Base-by-base conservation (phyloP, 2,113 vertebrate species). In the Menidia beryllina region DNA sequence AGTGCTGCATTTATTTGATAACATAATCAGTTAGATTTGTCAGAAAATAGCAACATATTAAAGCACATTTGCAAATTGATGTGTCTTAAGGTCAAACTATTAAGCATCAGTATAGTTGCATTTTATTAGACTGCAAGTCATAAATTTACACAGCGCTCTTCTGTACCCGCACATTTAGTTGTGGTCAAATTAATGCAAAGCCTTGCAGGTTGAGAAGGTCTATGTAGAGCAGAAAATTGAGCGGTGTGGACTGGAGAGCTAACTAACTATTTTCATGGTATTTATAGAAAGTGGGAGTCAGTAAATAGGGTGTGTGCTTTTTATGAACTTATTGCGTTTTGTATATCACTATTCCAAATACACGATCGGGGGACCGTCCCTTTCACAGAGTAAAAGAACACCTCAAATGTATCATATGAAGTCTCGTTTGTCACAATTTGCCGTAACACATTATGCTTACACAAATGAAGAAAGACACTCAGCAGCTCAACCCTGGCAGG, bases 341-440 rank as follows among this genome's bases (percentile, higher is more conserved):
- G 20, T 26, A 24, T 14, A 20, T 47, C n/a, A 52, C 25, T 38
- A 59, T 15, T 47, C 17, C 26, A 23, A 39, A 54, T 17, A 54
- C 36, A 14, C 4, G 6, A 38, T 30, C 50, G 23, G 69, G 47
- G 20, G 53, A 51, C 6, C 27, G 14, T 45, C 48, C 45, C 17
- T 19, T 59, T 72, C 21, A 23, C 30, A 34, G 30, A 65, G 52
- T 39, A 51, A 73, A 69, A 56, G 24, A 77, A 48, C 25, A 52
- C 21, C 48, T 13, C 27, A 23, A 39, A 36, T 20, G 30, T 67
- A 14, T 8, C 23, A 10, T 3, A 14, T n/a, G 19, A 13, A 53
- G 24, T 43, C 41, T 75, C 45, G 23, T 84, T 68, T 50, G 66
- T 75, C 72, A 67, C 55, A 77, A 48, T 77, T 75, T 72, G 34